Conservation (phyloP, 2,797 vertebrate species). For the Crocidura indochinensis region DNA sequence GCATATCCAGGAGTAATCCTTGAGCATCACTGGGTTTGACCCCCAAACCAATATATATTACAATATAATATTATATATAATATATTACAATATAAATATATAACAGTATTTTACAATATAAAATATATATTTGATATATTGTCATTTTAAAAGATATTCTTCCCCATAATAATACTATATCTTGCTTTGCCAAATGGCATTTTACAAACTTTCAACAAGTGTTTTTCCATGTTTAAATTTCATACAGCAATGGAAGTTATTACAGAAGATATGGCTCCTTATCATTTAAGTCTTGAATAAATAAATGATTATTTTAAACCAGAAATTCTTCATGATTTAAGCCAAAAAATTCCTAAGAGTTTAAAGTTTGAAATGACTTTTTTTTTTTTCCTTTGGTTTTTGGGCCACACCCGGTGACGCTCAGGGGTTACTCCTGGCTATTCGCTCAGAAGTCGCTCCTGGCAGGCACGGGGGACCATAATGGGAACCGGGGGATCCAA, state of each 20-base stretch:
- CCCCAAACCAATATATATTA: too few relatives aligned
- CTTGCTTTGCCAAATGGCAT: background rate
- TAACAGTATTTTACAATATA: too few relatives aligned
- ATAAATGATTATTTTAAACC: background rate
- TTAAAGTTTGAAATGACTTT: slow-evolving; percentile 37
- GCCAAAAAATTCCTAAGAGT: slow-evolving; percentile 14
- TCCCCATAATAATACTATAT: background rate
- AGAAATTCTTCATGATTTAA: slow-evolving; percentile 34
- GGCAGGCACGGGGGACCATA: too few relatives aligned
- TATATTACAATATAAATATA: too few relatives aligned
- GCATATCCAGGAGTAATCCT: too few relatives aligned
- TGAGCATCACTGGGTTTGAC: too few relatives aligned
- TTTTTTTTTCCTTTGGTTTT: too few relatives aligned
- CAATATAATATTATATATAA: too few relatives aligned
- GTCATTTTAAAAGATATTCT: background rate
- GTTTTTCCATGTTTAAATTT: slow-evolving; percentile 18
- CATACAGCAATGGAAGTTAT: background rate
- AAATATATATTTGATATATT: background rate
- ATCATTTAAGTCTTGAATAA: slow-evolving; percentile 1
- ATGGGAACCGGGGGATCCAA: too few relatives aligned
- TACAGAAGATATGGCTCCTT: background rate
- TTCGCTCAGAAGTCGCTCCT: too few relatives aligned
- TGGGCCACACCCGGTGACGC: too few relatives aligned
- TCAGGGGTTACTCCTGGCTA: too few relatives aligned
- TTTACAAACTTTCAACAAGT: slow-evolving; percentile 13